These are phyloP conservation scores for Eucidaris tribuloides DNA, from an alignment of 35 echinoderm and acorn worm species.

Conservation along the genomic window DNA sequence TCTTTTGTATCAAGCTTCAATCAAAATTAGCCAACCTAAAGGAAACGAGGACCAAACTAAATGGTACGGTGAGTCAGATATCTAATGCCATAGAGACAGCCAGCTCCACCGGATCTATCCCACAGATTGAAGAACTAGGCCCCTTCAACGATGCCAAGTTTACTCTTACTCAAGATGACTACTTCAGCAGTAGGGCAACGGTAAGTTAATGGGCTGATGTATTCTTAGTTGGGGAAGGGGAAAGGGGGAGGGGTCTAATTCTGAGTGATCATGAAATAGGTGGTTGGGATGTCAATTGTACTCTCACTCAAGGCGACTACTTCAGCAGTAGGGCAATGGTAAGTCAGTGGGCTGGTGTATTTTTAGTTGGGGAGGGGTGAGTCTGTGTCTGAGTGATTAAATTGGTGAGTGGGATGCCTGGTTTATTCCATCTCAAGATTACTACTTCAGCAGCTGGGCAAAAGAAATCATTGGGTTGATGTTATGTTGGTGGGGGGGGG, in stretches of 20 bases:
- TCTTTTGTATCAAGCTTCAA: slow-evolving; percentile 43
- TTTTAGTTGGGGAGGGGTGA: no score
- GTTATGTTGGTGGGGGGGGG: no score
- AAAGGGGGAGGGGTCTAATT: no score
- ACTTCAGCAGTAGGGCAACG: slow-evolving; percentile 68
- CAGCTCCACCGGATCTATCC: slow-evolving; percentile 37
- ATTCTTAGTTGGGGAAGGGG: no score
- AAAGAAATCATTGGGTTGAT: no score
- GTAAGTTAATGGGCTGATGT: no score
- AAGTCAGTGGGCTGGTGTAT: no score
- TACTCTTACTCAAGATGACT: slow-evolving; percentile 37
- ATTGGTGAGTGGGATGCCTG: no score
- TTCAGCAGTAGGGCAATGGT: slow-evolving; percentile 79
- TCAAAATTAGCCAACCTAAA: slow-evolving; percentile 56
- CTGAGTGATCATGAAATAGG: no score
- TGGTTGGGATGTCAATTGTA: slow-evolving; percentile 10
- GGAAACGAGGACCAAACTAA: slow-evolving; percentile 80
- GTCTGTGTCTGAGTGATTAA: no score
- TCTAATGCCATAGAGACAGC: slow-evolving; percentile 52
- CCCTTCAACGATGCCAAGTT: slow-evolving; percentile 21
- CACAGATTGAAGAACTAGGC: slow-evolving; percentile 53
- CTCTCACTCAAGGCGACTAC: slow-evolving; percentile 34
- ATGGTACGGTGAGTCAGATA: slow-evolving; percentile 41
- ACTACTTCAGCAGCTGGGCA: slow-evolving; percentile 67
- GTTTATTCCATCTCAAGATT: slow-evolving; percentile 14